Evolutionary conservation across 2,113 vertebrate species (phyloP), one percentile per base, ranked within the genome.

Genomic region (Procavia capensis): DNA sequence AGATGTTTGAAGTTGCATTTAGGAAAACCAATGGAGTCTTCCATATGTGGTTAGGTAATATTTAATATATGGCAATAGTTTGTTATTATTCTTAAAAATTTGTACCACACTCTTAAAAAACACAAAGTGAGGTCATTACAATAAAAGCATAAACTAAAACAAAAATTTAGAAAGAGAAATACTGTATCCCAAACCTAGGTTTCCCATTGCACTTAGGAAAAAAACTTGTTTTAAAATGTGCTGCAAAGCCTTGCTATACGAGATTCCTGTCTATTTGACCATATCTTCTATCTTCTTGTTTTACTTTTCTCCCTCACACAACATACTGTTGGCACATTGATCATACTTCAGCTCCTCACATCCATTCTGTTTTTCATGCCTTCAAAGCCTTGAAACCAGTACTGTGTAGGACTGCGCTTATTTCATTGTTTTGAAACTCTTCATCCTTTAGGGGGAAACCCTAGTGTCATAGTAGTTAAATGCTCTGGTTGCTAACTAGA

Each of bases 1-100:
- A 59, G n/a, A 24, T 24, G 76, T 90, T 90, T 87, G 61, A 92
- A 94, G 13, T 59, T 59, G 3, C 13, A 54, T 82, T 88, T 91
- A 50, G 75, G 86, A 91, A 75, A 11, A 74, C 29, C 9, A 72
- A 19, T 57, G 79, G 43, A 4, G 34, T 74, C 41, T 90, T 87
- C 54, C 88, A 36, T 22, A 57, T 54, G n/a, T 22, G 63, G 29
- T 86, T 91, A 86, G 66, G 75, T 95, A 72, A 50, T 45, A 85
- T 84, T 13, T 6, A 83, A 68, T 47, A 47, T n/a, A 54, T 86
- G 27, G 31, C 68, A 45, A 31, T 59, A 83, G 29, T 31, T 54
- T n/a, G 4, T 74, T 41, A 36, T 39, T 87, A 66, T 61, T 83
- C 7, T 57, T 54, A 94, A 91, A 79, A 76, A 36, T 75, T 29